Percentiles rank a stretch among this genome's conserved stretches.
Conservation (phyloP, 2,797 vertebrate genomes). For the Nyctalus aviator region DNA sequence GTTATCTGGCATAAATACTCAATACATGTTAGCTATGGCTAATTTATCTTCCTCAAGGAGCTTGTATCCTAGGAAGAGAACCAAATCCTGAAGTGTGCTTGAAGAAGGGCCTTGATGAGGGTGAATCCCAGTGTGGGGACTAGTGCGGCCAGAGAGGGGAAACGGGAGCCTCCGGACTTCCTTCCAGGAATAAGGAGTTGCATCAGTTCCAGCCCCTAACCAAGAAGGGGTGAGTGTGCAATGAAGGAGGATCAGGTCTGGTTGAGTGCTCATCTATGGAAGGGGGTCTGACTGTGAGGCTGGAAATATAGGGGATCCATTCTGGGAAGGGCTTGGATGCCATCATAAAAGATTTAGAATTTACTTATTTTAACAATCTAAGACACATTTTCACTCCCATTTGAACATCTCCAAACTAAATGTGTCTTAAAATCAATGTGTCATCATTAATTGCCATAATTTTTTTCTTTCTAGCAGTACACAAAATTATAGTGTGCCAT, state of each 20-base stretch:
- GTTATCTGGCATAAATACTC: background rate
- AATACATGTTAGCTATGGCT: background rate
- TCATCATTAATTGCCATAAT: conserved; percentile 59
- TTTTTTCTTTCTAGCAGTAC: conserved; percentile 58
- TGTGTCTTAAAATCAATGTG: conserved; percentile 55
- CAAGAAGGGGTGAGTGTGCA: rapidly evolving
- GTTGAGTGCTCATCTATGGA: background rate
- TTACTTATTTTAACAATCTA: conserved; percentile 35
- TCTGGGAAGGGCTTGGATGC: background rate
- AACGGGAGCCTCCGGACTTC: background rate
- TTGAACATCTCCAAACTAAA: conserved; percentile 50
- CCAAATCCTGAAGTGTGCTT: background rate
- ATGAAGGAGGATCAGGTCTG: background rate
- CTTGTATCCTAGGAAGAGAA: background rate
- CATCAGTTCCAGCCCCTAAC: background rate
- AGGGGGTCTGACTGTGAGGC: background rate
- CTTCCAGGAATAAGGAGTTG: background rate
- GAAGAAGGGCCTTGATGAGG: background rate
- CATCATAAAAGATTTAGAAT: background rate
- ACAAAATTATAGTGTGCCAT: conserved; percentile 22
- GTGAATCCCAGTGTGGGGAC: background rate
- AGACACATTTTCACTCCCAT: background rate
- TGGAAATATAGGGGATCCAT: background rate
- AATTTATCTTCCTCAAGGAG: background rate
- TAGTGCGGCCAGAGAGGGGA: background rate